Conservation (phyloP, 1,140 invertebrate species). For the Apolygus lucorum region DNA sequence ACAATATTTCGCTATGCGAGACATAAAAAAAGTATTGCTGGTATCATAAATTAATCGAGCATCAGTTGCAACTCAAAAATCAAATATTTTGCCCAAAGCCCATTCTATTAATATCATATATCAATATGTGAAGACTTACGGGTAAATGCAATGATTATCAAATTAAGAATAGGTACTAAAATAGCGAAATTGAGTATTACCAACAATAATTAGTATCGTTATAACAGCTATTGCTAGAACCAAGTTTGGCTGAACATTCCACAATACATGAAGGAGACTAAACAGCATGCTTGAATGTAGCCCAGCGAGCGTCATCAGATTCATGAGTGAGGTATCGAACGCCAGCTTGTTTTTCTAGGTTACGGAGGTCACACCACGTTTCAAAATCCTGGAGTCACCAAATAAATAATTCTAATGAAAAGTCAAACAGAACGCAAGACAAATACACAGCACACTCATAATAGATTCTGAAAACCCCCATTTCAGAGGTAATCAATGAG, state of each 20-base stretch:
- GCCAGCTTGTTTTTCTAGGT: slow-evolving; percentile 73
- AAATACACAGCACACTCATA: no score
- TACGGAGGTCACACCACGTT: slow-evolving; percentile 88
- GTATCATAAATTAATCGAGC: no score
- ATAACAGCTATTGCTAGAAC: background rate
- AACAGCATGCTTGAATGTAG: slow-evolving; percentile 35
- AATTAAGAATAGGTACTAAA: background rate
- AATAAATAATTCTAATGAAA: slow-evolving; percentile 6
- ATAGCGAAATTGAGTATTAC: background rate
- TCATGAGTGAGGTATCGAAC: slow-evolving; percentile 89
- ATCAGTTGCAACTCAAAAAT: no score
- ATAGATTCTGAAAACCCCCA: no score
- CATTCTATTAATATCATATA: background rate
- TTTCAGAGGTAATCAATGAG: no score
- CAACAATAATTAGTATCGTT: background rate
- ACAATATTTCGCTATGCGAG: no score
- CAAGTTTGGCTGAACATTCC: background rate
- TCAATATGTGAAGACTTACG: background rate
- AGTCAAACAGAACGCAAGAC: no score
- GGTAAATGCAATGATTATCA: background rate
- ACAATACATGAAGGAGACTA: background rate
- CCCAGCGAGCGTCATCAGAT: slow-evolving; percentile 90
- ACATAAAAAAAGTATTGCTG: no score
- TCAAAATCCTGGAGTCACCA: slow-evolving; percentile 74
- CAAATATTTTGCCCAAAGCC: no score